Evolutionary conservation across 1,140 invertebrate species (phyloP).

Genomic region (Danaus melanippus): DNA sequence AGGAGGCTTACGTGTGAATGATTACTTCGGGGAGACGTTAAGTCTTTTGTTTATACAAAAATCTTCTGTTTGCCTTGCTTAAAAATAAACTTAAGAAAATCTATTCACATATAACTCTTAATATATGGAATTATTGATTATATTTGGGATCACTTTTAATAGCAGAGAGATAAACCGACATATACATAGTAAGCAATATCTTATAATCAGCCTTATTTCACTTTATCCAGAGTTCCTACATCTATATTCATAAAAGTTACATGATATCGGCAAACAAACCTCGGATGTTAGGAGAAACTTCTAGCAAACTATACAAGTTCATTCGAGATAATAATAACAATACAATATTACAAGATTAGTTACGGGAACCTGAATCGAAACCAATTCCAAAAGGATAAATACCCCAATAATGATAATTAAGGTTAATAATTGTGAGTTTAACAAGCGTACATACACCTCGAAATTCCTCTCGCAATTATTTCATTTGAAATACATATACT

Average conservation of each 20-base stretch:
- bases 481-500: neutral
- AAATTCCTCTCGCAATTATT: constrained; percentile 2
- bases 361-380: constrained; percentile 29
- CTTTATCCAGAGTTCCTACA: neutral
- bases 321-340: constrained; percentile 25
- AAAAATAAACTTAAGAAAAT: too few species aligned
- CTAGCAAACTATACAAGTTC: constrained; percentile 25
- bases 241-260: constrained; percentile 10
- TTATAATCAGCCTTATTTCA: constrained; percentile 6
- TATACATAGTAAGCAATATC: neutral
- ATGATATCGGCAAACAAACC: constrained; percentile 11
- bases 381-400: constrained; percentile 33
- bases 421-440: constrained; percentile 51
- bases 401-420: constrained; percentile 41
- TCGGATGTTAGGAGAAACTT: constrained; percentile 21
- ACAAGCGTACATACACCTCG: constrained; percentile 34
- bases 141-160: too few species aligned
- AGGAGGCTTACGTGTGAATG: constrained; percentile 57
- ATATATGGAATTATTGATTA: too few species aligned
- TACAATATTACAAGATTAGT: constrained; percentile 35
- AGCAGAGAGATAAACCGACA: too few species aligned
- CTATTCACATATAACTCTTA: too few species aligned
- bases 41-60: constrained; percentile 3
- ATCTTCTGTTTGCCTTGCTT: too few species aligned
- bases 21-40: constrained; percentile 32